Base-by-base conservation (phyloP, 1,140 invertebrate species). In the Danaus plexippus region DNA sequence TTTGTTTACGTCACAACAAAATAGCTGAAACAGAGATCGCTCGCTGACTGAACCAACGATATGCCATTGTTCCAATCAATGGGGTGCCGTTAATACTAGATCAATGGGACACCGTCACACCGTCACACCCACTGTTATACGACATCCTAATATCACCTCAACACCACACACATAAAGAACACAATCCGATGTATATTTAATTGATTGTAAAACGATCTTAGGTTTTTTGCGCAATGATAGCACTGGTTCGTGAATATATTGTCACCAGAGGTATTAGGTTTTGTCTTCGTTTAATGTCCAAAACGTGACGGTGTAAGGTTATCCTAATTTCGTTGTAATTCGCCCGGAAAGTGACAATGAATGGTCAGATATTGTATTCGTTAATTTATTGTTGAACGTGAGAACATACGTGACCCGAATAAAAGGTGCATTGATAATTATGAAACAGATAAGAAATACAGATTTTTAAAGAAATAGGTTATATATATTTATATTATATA, bases 211-310 rank as follows among this genome's bases (percentile, higher is more conserved):
- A 64, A 51, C 46, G 44, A 52, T 51, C 45, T 57, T 47, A 43
- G 52, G 59, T 83, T 84, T 85, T 82, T 86, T 86, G 83, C 83
- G 83, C 80, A 86, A 86, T 83, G 80, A 84, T 81, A 84, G 60
- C 73, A 59, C 47, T 51, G 54, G 74, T 84, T 74, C 83, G 83
- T 86, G 83, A 67, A 83, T 79, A 84, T 83, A 79, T 74, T 70
- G 74, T 75, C 74, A 68, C 65, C 69, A 69, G 67, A 76, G 77
- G 83, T 77, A 82, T 86, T 86, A 86, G 73, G 75, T 80, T 84
- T 84, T 86, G 80, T 84, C 80, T 86, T 73, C 76, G 54, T 54
- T 85, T 85, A 86, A 86, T 84, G 83, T 73, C 72, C 67, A 67
- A 69, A 83, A 86, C 83, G 83, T 86, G 83, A 86, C 80, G 71